Evolutionary conservation across 2,113 vertebrate species (phyloP).

Genomic region (Orientallactaga bullata): DNA sequence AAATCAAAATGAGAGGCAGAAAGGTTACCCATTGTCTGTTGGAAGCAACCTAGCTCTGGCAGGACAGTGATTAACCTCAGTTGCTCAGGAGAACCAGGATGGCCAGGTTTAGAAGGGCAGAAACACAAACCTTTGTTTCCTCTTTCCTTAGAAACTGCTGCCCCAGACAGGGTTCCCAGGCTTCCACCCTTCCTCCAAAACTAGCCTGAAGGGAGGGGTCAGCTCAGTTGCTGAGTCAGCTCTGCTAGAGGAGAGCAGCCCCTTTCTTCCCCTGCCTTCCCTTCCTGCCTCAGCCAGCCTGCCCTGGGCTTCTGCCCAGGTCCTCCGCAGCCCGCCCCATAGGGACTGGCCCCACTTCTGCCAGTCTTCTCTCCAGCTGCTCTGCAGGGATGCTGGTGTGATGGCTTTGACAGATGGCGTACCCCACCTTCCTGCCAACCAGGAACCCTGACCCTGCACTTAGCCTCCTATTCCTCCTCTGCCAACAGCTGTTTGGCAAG

Average conservation of each 20-base stretch:
- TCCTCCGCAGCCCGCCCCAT: constrained; percentile 35
- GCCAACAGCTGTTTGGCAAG: constrained; percentile 80
- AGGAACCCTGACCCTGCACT: constrained; percentile 71
- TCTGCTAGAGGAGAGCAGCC: constrained; percentile 72
- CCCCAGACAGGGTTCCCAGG: constrained; percentile 74
- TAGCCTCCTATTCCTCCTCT: constrained; percentile 59
- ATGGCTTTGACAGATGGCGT: constrained; percentile 81
- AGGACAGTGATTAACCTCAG: neutral
- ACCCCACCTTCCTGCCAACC: constrained; percentile 75
- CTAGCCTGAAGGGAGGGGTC: constrained; percentile 69
- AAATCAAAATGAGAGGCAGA: neutral
- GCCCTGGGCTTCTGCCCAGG: constrained; percentile 65
- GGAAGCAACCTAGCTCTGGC: neutral
- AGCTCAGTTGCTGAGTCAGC: constrained; percentile 81
- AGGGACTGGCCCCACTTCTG: constrained; percentile 47
- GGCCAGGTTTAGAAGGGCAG: constrained; percentile 54
- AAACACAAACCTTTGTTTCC: constrained; percentile 67
- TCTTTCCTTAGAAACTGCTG: constrained; percentile 65
- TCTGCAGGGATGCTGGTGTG: constrained; percentile 61
- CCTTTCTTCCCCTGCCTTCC: constrained; percentile 50
- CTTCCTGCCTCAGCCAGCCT: constrained; percentile 74
- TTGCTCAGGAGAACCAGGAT: constrained; percentile 9
- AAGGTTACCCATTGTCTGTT: neutral
- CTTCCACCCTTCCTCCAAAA: constrained; percentile 67
- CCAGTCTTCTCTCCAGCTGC: constrained; percentile 71